Evolutionary conservation across 2,113 vertebrate genomes (phyloP), one percentile per base, ranked within the genome.

Genomic region (Crotophaga sulcirostris): DNA sequence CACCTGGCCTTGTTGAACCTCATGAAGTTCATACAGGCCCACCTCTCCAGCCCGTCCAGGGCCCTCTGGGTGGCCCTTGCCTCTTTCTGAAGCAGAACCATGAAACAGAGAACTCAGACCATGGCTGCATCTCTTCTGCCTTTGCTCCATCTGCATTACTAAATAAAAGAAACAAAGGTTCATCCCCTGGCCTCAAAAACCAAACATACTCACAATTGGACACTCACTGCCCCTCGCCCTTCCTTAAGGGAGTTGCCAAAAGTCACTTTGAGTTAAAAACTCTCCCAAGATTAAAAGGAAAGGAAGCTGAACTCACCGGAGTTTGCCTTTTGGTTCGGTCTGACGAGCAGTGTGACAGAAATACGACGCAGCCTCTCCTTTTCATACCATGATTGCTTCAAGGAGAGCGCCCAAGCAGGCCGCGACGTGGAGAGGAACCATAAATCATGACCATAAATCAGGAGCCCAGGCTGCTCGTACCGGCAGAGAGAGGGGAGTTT

Each of bases 401-500:
- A 84, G 94, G 85, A 80, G 89, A 92, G 56, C 13, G 56, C 72
- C 51, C 7, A 11, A 49, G 51, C 66, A 42, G 84, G 10, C 51
- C 56, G 11, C 2, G 0, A 66, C 0, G 4, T 44, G 73, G 78
- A 84, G 34, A 64, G 82, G 69, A 13, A n/a, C 3, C 29, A 6
- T 92, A 91, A 95, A 90, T 94, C 69, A 54, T 3, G n/a, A 9
- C 68, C 18, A 5, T 94, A 92, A 96, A 94, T 94, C 94, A 87
- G 45, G 63, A 81, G 7, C n/a, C 28, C n/a, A 5, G 76, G 70
- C 80, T 88, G 44, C 79, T 42, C 0, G 3, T 42, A 21, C 31
- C 2, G 4, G 82, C 86, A 63, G 62, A 24, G 51, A 45, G 49
- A 44, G 19, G 26, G 33, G 34, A 79, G 62, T 60, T 47, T 80